Conservation (phyloP, 2,113 vertebrate species). For the Chinchilla lanigera region DNA sequence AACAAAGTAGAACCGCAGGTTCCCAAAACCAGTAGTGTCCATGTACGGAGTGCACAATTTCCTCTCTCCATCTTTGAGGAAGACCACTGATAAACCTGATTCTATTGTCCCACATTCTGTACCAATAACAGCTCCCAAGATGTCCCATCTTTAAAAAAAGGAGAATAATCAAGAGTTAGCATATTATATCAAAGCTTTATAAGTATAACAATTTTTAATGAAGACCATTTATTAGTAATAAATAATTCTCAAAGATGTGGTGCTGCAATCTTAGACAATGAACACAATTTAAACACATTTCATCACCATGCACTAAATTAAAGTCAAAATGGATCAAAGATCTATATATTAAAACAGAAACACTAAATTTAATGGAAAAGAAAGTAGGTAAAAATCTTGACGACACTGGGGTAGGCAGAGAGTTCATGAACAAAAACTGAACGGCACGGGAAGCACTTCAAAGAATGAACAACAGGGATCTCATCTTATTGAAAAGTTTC, state of each 20-base stretch:
- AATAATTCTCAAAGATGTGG: constrained; percentile 27
- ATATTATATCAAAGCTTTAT: neutral
- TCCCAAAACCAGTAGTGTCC: constrained; percentile 95
- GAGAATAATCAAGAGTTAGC: constrained; percentile 46
- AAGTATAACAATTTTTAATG: neutral
- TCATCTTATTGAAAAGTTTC: no score
- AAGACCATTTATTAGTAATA: neutral
- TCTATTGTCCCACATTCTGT: constrained; percentile 95
- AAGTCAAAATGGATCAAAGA: no score
- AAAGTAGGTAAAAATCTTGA: no score
- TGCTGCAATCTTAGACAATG: neutral
- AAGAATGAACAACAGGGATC: no score
- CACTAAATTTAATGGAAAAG: no score
- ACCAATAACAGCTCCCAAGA: constrained; percentile 92
- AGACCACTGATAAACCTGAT: constrained; percentile 94
- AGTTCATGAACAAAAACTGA: no score
- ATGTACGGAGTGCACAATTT: constrained; percentile 95
- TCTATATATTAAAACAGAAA: no score
- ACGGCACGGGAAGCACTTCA: no score
- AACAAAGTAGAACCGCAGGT: constrained; percentile 95
- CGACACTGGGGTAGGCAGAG: no score
- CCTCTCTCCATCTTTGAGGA: constrained; percentile 93
- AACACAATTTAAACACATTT: constrained; percentile 9
- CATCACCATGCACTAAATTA: no score
- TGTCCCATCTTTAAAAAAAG: constrained; percentile 91